A percentile compares a stretch with the other conserved stretches of the same genome.
phyloP scores from a whole-genome alignment of 2,888 invertebrate genomes.

The Polyploca ridens region DNA sequence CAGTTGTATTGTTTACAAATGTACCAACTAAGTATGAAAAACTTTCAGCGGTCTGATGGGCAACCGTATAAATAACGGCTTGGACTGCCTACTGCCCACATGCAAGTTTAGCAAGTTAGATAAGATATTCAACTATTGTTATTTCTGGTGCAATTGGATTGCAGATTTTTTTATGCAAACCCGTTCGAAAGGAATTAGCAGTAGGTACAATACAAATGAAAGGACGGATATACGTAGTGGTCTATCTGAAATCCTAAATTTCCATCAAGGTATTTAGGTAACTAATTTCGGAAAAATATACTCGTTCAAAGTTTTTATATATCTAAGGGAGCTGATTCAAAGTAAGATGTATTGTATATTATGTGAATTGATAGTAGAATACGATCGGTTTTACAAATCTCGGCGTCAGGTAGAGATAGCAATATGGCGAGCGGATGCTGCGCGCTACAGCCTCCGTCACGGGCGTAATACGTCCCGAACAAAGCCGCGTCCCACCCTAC shows the following conservation, averaged over 20 bases:
- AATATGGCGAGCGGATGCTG: constrained; percentile 78
- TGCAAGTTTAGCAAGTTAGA: constrained; percentile 30
- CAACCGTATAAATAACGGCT: neutral
- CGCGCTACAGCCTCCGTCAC: constrained; percentile 74
- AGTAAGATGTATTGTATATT: neutral
- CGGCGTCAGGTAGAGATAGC: constrained; percentile 36
- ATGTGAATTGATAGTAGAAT: neutral
- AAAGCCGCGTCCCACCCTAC: constrained; percentile 75
- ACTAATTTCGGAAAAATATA: neutral
- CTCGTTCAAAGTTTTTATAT: neutral
- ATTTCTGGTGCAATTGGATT: constrained; percentile 20
- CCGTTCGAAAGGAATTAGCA: too few species aligned
- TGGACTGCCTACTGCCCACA: constrained; percentile 16
- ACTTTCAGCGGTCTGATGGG: neutral
- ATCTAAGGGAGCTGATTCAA: neutral
- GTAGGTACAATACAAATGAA: neutral
- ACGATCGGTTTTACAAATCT: neutral
- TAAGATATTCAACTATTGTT: constrained; percentile 27
- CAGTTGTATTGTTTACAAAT: neutral
- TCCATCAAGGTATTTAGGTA: neutral
- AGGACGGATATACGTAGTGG: neutral
- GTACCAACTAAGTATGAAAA: neutral
- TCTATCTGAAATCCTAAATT: neutral
- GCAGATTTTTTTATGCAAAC: constrained; percentile 19
- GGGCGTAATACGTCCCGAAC: constrained; percentile 74